Evolutionary conservation across 2,888 invertebrate genomes (phyloP).

Genomic region (Emesis furor): DNA sequence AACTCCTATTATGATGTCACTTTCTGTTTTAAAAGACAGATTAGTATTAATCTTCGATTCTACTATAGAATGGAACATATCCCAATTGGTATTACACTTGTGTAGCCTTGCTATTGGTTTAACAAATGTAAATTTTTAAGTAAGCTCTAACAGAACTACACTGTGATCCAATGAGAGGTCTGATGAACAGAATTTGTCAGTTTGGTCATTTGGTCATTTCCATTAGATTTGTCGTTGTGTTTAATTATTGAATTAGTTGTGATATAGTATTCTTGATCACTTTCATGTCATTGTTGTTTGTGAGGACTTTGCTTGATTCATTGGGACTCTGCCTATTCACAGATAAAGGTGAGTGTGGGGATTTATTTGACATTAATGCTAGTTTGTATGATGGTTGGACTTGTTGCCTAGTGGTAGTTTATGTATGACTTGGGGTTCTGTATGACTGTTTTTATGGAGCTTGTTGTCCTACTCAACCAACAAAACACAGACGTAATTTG

Average conservation of each 20-base stretch:
- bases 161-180: not conserved
- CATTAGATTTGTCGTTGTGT: slow-evolving; percentile 38
- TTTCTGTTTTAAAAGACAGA: not conserved
- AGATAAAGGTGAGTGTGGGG: not conserved
- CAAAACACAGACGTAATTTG: no score
- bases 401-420: not conserved
- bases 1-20: not conserved
- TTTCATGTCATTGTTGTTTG: slow-evolving; percentile 30
- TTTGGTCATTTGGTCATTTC: slow-evolving; percentile 47
- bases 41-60: not conserved
- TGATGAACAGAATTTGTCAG: slow-evolving; percentile 17
- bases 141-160: no score
- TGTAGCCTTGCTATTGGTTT: slow-evolving; percentile 23
- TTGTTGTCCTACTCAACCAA: no score
- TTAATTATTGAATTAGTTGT: slow-evolving; percentile 52
- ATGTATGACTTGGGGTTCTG: no score
- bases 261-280: slow-evolving; percentile 28
- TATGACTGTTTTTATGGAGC: no score
- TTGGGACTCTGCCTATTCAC: not conserved
- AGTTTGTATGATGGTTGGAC: not conserved
- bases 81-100: not conserved
- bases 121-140: not conserved
- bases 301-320: not conserved
- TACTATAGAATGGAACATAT: not conserved
- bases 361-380: not conserved